Evolutionary conservation across 2,113 vertebrate species (phyloP).

Genomic region (Centrocercus urophasianus): DNA sequence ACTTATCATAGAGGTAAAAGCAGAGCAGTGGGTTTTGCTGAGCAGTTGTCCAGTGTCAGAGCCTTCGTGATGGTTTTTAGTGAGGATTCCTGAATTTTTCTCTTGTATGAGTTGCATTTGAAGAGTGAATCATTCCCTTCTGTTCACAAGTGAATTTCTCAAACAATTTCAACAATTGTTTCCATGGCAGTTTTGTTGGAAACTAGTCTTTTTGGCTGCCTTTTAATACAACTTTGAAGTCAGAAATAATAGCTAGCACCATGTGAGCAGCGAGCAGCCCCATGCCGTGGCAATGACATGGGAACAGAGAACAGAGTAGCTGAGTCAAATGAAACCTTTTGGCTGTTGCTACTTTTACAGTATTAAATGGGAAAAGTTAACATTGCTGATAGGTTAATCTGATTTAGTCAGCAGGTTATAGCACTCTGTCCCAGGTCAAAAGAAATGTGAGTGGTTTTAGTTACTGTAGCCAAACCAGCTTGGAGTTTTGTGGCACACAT

Average conservation of each 20-base stretch:
- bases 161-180: slow-evolving; percentile 55
- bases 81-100: not conserved
- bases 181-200: slow-evolving; percentile 41
- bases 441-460: not conserved
- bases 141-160: slow-evolving; percentile 39
- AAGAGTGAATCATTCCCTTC: slow-evolving; percentile 41
- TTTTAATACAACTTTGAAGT: slow-evolving; percentile 33
- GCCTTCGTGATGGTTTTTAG: not conserved
- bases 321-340: not conserved
- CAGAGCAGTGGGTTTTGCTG: not conserved
- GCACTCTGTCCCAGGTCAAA: not conserved
- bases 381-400: not conserved
- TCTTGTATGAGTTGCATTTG: slow-evolving; percentile 14
- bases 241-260: not conserved
- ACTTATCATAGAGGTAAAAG: not conserved
- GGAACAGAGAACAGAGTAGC: not conserved
- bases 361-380: not conserved
- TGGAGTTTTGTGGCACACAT: not conserved
- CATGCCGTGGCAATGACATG: not conserved
- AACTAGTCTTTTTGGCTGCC: slow-evolving; percentile 33
- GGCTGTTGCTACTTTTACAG: not conserved
- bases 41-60: not conserved
- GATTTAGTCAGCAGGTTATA: not conserved
- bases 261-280: not conserved
- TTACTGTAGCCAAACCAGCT: not conserved